phyloP scores from a whole-genome alignment of 64 coral and sea anemone species.

The Dendrophyllia cribrosa region DNA sequence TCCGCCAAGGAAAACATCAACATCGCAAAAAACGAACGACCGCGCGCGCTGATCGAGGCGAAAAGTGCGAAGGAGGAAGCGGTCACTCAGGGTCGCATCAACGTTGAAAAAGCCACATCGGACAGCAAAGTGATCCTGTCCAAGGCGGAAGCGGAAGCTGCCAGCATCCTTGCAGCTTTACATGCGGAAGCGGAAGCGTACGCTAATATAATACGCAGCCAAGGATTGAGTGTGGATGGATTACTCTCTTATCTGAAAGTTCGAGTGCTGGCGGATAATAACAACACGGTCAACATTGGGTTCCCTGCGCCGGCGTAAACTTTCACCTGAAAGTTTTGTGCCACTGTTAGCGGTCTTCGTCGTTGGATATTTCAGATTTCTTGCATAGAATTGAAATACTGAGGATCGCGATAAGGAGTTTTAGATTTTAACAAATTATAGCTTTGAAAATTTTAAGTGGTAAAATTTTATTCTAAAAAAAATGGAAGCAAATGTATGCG shows the following conservation, averaged over 20 bases:
- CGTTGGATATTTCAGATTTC: no score
- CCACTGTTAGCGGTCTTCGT: no score
- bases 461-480: no score
- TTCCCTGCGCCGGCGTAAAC: conserved; percentile 66
- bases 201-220: conserved; percentile 28
- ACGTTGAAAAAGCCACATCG: conserved; percentile 45
- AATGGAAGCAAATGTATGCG: no score
- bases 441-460: no score
- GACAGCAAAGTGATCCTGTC: conserved; percentile 58
- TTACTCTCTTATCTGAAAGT: conserved; percentile 66
- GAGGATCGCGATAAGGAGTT: no score
- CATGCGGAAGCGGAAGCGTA: conserved; percentile 69
- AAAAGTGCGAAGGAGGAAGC: conserved; percentile 65
- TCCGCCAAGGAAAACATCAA: conserved; percentile 79
- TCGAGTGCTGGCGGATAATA: conserved; percentile 61
- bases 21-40: conserved; percentile 59
- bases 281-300: conserved; percentile 51
- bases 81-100: conserved; percentile 55
- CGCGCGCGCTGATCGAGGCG: conserved; percentile 67
- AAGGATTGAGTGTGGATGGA: conserved; percentile 60
- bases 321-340: neutral
- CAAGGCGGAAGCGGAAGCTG: conserved; percentile 68
- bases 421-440: no score
- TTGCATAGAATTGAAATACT: no score
- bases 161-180: conserved; percentile 40